Conservation (phyloP, 2,113 vertebrate species). For the pig (Sus scrofa) region DNA sequence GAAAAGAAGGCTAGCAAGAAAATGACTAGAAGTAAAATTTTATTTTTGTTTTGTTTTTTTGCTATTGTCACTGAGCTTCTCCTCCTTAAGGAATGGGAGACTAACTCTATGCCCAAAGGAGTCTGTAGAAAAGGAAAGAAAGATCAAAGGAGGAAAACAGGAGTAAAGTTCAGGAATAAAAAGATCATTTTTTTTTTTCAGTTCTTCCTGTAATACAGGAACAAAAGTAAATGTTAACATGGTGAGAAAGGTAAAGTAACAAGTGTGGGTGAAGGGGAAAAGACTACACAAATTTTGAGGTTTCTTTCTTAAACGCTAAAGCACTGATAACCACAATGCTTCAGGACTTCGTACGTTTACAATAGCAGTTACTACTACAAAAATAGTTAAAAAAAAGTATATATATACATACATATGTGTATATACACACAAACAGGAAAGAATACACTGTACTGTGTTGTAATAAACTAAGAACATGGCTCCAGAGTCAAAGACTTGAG, state of each 20-base stretch:
- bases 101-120: background rate
- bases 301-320: slow-evolving; percentile 49
- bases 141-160: background rate
- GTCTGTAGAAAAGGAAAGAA: background rate
- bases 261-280: background rate
- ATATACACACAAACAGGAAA: background rate
- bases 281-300: background rate
- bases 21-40: background rate
- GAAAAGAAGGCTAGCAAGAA: slow-evolving; percentile 11
- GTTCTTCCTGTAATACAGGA: slow-evolving; percentile 4
- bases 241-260: slow-evolving; percentile 22
- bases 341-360: slow-evolving; percentile 44
- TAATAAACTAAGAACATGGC: background rate
- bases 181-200: slow-evolving; percentile 51
- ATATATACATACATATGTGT: background rate
- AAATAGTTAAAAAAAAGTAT: background rate
- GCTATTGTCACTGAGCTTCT: background rate
- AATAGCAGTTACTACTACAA: background rate
- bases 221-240: slow-evolving; percentile 54
- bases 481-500: background rate
- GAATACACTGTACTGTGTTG: background rate
- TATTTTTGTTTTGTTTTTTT: slow-evolving; percentile 52
- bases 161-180: slow-evolving; percentile 15
- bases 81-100: slow-evolving; percentile 26
- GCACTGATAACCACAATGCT: background rate